Base-by-base conservation (phyloP, 1,140 invertebrate species). In the Eupristina koningsbergeri region DNA sequence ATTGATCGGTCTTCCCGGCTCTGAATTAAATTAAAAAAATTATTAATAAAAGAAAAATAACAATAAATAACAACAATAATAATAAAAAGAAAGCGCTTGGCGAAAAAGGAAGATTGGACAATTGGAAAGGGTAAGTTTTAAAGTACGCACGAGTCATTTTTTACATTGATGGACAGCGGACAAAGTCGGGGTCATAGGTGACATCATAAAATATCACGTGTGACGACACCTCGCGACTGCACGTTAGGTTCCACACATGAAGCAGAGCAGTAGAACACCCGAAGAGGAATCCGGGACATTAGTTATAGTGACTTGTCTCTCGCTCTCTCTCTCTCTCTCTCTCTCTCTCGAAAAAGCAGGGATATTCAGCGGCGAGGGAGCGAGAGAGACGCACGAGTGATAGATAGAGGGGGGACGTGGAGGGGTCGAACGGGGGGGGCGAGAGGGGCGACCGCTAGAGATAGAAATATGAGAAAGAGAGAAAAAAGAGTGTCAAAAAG, bases 171-270 rank as follows among this genome's bases (percentile, higher is more conserved):
- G 5, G 2, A 26, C 19, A 26, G 53, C 53, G 53, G 22, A 26
- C 19, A 13, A 58, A 15, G 7, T 50, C 34, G 34, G 34, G 64
- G 67, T n/a, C 36, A n/a, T 71, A 71, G 67, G 36, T 71, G 29
- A 45, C 26, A n/a, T 41, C n/a, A 39, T 80, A 67, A 71, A 79
- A 50, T 36, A 69, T 82, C 83, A 81, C 47, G 85, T 84, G 87
- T 88, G 86, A 87, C 73, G 88, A 69, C 64, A 69, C 11, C 86
- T 88, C 86, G 88, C 89, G 86, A 86, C 87, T 89, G 88, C 86
- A 89, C 86, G 88, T 88, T 86, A 86, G 67, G 86, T 82, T 89
- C 89, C 89, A 90, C 89, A 90, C 88, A 90, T 90, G 89, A 90
- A 90, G 86, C 89, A 90, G 89, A 89, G 85, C 0, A 90, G 80